Percentiles rank a stretch among this genome's conserved stretches.
phyloP scores from a whole-genome alignment of 2,113 vertebrate genomes.

The Peucedramus taeniatus region DNA sequence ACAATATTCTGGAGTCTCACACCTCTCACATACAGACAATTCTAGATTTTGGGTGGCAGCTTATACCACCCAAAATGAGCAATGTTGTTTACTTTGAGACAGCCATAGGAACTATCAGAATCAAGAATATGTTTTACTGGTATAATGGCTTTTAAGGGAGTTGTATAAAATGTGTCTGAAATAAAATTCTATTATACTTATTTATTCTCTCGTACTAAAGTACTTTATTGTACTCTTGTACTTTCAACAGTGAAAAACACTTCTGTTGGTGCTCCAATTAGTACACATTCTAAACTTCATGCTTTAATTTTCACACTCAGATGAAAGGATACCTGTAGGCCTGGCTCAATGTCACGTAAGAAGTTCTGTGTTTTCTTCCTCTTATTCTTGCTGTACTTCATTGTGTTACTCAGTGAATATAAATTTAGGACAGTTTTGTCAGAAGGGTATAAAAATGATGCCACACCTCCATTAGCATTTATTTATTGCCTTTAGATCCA shows the following conservation, averaged over 20 bases:
- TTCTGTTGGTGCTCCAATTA: conserved; percentile 19
- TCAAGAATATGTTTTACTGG: neutral
- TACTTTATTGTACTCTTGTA: too few relatives aligned
- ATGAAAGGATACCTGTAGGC: neutral
- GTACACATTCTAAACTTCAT: neutral
- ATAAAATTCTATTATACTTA: neutral
- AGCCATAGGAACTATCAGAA: neutral
- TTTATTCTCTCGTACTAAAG: conserved; percentile 17
- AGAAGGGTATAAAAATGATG: neutral
- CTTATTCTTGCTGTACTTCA: neutral
- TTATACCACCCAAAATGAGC: neutral
- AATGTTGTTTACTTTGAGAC: neutral
- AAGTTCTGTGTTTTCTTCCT: neutral
- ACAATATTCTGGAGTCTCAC: neutral
- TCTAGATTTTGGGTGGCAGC: neutral
- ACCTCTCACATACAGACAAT: neutral
- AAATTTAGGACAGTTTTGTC: neutral
- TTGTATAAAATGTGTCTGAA: neutral
- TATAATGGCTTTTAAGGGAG: neutral
- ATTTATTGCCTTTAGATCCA: neutral
- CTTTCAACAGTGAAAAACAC: conserved; percentile 14
- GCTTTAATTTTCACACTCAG: conserved; percentile 24
- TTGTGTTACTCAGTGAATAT: neutral
- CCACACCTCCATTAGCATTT: neutral
- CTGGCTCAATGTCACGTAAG: neutral